Percentiles rank a stretch among this genome's conserved stretches.
Conservation (phyloP, 2,113 vertebrate genomes). For the Herpetotheres cachinnans region DNA sequence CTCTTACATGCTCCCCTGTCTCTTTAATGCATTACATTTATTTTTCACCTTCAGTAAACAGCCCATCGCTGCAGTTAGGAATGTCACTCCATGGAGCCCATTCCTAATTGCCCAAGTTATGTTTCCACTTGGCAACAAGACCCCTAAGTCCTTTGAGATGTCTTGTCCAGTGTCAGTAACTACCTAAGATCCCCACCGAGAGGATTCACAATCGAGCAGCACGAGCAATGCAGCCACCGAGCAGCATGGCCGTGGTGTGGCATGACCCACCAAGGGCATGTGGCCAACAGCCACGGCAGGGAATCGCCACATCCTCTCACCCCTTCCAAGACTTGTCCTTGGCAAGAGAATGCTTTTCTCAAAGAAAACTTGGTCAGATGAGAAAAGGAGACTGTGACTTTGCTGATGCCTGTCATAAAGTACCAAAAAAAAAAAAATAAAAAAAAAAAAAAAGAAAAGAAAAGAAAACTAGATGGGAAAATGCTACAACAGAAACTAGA, state of each 20-base stretch:
- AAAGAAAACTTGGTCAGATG: not conserved
- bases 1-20: not conserved
- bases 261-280: accelerated
- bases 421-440: not conserved
- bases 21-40: not conserved
- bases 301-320: not conserved
- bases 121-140: not conserved
- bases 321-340: not conserved
- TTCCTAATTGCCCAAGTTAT: not conserved
- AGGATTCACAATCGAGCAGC: not conserved
- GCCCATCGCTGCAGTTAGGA: not conserved
- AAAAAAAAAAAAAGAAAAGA: not conserved
- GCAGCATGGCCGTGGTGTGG: accelerated
- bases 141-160: not conserved
- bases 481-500: not conserved
- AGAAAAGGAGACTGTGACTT: not conserved
- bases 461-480: not conserved
- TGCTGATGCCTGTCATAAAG: not conserved
- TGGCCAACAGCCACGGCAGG: not conserved
- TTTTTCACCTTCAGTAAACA: not conserved
- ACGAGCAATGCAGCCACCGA: accelerated
- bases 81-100: not conserved
- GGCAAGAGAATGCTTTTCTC: not conserved
- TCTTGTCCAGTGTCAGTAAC: not conserved
- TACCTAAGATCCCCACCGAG: not conserved